Evolutionary conservation across 2,113 vertebrate species (phyloP).

Genomic region (Corydoras maculifer): DNA sequence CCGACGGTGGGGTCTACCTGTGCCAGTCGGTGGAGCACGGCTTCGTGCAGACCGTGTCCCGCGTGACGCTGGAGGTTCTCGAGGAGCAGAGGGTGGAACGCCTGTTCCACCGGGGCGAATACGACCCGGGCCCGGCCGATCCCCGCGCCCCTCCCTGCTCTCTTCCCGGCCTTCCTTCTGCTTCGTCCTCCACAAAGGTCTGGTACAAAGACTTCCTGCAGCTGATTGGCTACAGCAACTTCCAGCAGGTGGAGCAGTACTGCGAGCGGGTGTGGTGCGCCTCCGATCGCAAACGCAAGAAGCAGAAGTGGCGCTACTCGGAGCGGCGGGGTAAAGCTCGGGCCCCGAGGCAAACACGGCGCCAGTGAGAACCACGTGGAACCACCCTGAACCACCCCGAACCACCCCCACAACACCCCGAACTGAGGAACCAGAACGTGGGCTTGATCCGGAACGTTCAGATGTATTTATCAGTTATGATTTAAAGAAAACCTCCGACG

Average conservation of each 20-base stretch:
- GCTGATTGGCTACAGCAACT: slow-evolving; percentile 88
- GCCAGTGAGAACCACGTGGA: too few species aligned
- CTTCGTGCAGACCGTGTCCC: slow-evolving; percentile 81
- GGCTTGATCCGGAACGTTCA: too few species aligned
- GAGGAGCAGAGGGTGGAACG: slow-evolving; percentile 73
- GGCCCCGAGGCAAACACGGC: too few species aligned
- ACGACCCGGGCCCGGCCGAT: slow-evolving; percentile 45
- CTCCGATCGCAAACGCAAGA: slow-evolving; percentile 66
- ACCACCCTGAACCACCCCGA: too few species aligned
- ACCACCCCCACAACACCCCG: too few species aligned
- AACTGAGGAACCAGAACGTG: too few species aligned
- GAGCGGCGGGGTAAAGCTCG: too few species aligned
- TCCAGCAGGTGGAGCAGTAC: slow-evolving; percentile 90
- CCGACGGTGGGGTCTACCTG: slow-evolving; percentile 82
- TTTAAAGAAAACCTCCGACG: too few species aligned
- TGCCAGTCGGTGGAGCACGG: slow-evolving; percentile 90
- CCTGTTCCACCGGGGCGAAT: slow-evolving; percentile 61
- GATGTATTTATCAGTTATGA: too few species aligned
- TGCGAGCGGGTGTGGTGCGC: slow-evolving; percentile 93
- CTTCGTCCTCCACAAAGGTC: slow-evolving; percentile 60
- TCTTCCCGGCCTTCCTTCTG: slow-evolving; percentile 36
- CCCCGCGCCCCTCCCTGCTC: slow-evolving; percentile 45
- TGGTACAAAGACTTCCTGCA: slow-evolving; percentile 98
- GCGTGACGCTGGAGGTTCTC: slow-evolving; percentile 78
- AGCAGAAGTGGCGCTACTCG: slow-evolving; percentile 60